These are phyloP conservation scores for Morpho deidamia DNA, from an alignment of 2,888 invertebrate species.

Conservation along the genomic window DNA sequence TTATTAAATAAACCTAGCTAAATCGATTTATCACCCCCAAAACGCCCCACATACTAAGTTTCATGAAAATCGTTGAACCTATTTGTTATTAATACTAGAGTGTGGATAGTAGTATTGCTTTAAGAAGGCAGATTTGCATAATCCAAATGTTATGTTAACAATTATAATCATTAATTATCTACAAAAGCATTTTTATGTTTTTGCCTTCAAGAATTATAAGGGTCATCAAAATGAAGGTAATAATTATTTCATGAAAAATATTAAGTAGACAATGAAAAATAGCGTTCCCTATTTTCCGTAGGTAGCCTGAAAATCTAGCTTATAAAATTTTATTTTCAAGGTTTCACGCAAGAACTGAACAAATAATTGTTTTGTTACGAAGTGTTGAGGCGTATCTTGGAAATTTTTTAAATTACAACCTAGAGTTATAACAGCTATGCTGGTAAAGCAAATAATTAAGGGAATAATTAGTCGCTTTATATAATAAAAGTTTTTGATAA, in stretches of 20 bases:
- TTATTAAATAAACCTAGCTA: too few species aligned
- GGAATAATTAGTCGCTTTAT: too few species aligned
- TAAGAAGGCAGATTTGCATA: neutral
- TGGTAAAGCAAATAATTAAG: too few species aligned
- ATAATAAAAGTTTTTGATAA: too few species aligned
- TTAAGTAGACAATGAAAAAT: constrained; percentile 15
- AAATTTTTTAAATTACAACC: neutral
- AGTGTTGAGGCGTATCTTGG: neutral
- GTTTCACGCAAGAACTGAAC: neutral
- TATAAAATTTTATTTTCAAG: constrained; percentile 13
- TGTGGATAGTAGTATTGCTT: too few species aligned
- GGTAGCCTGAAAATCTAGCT: constrained; percentile 10
- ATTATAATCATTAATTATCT: constrained; percentile 5
- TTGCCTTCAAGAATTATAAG: constrained; percentile 12
- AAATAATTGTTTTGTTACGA: neutral
- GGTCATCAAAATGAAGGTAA: constrained; percentile 19
- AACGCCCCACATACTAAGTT: too few species aligned
- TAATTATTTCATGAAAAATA: constrained; percentile 14
- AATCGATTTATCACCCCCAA: too few species aligned
- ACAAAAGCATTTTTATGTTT: constrained; percentile 20
- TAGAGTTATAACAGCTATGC: too few species aligned
- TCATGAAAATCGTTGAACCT: too few species aligned
- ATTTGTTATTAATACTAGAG: too few species aligned
- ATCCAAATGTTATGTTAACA: neutral
- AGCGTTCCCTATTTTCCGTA: constrained; percentile 17